These are phyloP conservation scores for Scortum barcoo DNA, from an alignment of 2,113 vertebrate genomes.

Conservation along the genomic window DNA sequence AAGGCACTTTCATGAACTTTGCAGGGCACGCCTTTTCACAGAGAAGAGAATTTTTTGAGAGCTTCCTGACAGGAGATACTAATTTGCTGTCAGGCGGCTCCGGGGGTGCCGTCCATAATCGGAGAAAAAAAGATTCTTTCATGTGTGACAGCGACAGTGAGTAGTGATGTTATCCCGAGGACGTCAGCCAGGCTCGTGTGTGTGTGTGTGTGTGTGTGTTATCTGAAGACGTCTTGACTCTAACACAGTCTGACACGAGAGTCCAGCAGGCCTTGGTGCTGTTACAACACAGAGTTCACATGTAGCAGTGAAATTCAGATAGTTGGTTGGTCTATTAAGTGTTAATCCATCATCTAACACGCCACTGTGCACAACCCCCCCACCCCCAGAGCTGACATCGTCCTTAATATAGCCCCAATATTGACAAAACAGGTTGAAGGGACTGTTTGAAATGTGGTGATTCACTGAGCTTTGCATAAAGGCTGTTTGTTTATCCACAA, in stretches of 20 bases:
- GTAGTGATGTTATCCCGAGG: conserved; percentile 43
- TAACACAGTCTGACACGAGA: conserved; percentile 43
- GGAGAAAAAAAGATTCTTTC: conserved; percentile 23
- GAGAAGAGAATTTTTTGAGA: conserved; percentile 24
- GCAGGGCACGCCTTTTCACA: conserved; percentile 14
- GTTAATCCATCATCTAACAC: background rate
- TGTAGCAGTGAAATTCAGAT: background rate
- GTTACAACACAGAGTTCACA: background rate
- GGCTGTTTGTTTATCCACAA: no score
- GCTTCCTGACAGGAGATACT: conserved; percentile 19
- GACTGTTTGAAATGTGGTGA: no score
- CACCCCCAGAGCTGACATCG: no score
- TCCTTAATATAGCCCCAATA: no score
- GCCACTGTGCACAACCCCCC: no score
- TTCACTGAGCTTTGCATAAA: no score
- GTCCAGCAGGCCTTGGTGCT: conserved; percentile 5
- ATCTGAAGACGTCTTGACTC: conserved; percentile 43
- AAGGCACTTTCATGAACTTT: conserved; percentile 8
- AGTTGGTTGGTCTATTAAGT: background rate
- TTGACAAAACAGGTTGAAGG: no score
- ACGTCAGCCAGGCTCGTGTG: conserved; percentile 10
- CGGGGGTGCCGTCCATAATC: conserved; percentile 19
- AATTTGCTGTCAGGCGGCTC: conserved; percentile 31
- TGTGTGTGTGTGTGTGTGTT: conserved; percentile 10
- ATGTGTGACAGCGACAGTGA: conserved; percentile 55